phyloP scores from a whole-genome alignment of 2,113 vertebrate species.

The Lycaon pictus region DNA sequence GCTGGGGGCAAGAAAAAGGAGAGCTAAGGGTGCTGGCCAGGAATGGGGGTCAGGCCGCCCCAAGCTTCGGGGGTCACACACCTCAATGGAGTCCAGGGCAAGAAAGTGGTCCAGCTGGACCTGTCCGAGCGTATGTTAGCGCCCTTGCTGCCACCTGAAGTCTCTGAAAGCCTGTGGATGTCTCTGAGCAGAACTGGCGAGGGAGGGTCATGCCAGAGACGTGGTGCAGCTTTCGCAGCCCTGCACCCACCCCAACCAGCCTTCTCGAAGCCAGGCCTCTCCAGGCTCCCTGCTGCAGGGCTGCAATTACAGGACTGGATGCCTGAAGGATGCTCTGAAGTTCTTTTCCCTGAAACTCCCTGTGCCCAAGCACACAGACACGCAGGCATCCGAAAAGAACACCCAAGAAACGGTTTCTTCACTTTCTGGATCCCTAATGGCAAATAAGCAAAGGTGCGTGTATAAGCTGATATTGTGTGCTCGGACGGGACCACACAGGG shows the following conservation, averaged over 20 bases:
- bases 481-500: not conserved
- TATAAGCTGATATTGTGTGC: not conserved
- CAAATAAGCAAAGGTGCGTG: slow-evolving; percentile 47
- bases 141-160: not conserved
- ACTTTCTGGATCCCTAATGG: slow-evolving; percentile 72
- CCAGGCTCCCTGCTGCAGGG: not conserved
- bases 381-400: not conserved
- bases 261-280: slow-evolving; percentile 33
- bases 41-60: not conserved
- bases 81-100: not conserved
- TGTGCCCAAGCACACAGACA: not conserved
- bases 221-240: rapidly evolving
- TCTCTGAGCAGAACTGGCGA: not conserved
- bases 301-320: not conserved
- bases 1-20: not conserved
- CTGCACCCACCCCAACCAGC: rapidly evolving
- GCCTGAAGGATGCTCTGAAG: not conserved
- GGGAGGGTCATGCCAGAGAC: not conserved
- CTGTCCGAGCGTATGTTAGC: not conserved
- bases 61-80: not conserved
- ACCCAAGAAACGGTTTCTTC: slow-evolving; percentile 47
- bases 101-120: not conserved
- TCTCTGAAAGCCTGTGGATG: not conserved
- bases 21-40: not conserved
- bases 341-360: slow-evolving; percentile 50